phyloP scores from a whole-genome alignment of 1,140 invertebrate genomes.

The Cydia splendana region DNA sequence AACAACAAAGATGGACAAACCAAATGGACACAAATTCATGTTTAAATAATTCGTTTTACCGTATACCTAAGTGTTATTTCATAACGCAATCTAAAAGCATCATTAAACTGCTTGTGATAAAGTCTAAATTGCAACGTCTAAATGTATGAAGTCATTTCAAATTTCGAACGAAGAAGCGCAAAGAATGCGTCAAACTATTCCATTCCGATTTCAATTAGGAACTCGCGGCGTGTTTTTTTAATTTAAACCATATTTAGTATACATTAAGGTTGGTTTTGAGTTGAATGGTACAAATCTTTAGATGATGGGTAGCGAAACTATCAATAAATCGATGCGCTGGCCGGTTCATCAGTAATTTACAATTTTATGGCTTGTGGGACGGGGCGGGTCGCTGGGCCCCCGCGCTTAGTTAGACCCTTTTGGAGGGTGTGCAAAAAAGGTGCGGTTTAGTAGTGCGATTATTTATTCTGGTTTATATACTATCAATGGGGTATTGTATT shows the following conservation, averaged over 20 bases:
- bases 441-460: background rate
- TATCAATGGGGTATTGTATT: background rate
- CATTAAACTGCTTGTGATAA: background rate
- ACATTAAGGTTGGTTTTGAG: background rate
- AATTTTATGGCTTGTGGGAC: constrained; percentile 77
- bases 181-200: constrained; percentile 32
- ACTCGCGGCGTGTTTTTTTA: background rate
- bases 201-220: constrained; percentile 21
- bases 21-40: no score
- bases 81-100: background rate
- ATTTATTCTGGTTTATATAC: constrained; percentile 22
- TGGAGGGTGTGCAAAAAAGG: constrained; percentile 54
- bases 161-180: constrained; percentile 30
- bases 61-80: background rate
- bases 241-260: background rate
- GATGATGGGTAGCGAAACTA: constrained; percentile 58
- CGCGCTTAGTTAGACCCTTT: constrained; percentile 57
- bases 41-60: background rate
- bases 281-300: background rate
- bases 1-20: background rate
- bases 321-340: constrained; percentile 76
- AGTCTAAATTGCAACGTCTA: background rate
- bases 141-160: constrained; percentile 23
- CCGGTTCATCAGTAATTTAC: constrained; percentile 78
- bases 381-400: constrained; percentile 50